Base-by-base conservation (phyloP, 2,797 vertebrate genomes). In the Salmo trutta region DNA sequence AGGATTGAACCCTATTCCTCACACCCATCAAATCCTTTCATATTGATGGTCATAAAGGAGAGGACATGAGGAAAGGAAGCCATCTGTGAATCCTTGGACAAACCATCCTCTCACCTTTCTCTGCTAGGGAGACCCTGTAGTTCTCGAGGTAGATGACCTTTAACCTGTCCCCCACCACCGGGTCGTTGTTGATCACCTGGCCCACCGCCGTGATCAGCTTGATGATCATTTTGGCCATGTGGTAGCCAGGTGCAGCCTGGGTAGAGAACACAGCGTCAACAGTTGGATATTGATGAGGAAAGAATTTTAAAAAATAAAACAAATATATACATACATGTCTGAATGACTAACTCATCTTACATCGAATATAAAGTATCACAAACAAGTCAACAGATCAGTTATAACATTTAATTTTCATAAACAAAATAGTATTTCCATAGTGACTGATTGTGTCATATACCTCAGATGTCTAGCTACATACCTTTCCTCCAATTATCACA, bases 211-310 rank as follows among this genome's bases (percentile, higher is more conserved):
- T 96, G 87, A 97, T 93, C 80, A 96, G 89, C 82, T 96, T 96
- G 85, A 97, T 96, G 85, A 96, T 97, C 93, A 95, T 94, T 90
- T 96, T 97, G 75, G 96, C 96, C 96, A 97, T 96, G 87, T 97
- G 94, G 85, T 97, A 96, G 14, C 96, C 96, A 1, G 96, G 96
- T 15, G 96, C 96, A 0, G 96, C 96, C 96, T 91, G 77, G 7
- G 59, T 64, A 64, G 56, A 64, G 56, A 6, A n/a, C 31, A 72
- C 53, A 53, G 14, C 2, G 65, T 16, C 27, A 67, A 33, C 27
- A 29, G 14, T 29, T 29, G 65, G 15, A 67, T 66, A 29, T 27
- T 66, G 29, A 64, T 36, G 19, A 14, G 21, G 15, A 1, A 1
- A n/a, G n/a, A n/a, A n/a, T n/a, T n/a, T n/a, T n/a, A 1, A 56